A percentile compares a stretch with the other conserved stretches of the same genome.
phyloP scores from a whole-genome alignment of 1,140 invertebrate species.

The Anthonomus grandis region DNA sequence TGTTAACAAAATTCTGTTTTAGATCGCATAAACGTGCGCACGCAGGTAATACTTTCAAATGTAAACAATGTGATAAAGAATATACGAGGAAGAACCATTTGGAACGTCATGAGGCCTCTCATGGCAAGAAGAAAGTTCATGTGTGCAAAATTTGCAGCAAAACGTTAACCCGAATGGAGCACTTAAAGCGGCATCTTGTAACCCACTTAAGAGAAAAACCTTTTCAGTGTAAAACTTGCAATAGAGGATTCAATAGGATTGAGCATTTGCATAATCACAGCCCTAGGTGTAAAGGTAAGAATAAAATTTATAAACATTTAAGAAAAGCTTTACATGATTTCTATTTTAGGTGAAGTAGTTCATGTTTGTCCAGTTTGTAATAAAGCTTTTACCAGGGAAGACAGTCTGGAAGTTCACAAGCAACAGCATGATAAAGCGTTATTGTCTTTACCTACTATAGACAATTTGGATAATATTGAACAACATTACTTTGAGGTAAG shows the following conservation, averaged over 20 bases:
- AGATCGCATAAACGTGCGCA: constrained; percentile 43
- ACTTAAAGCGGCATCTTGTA: constrained; percentile 44
- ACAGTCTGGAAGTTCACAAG: constrained; percentile 45
- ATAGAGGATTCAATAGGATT: constrained; percentile 51
- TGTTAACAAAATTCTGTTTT: constrained; percentile 7
- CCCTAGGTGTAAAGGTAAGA: constrained; percentile 40
- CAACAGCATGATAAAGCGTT: constrained; percentile 38
- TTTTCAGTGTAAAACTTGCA: constrained; percentile 56
- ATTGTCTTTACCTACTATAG: constrained; percentile 40
- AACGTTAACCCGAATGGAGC: constrained; percentile 43
- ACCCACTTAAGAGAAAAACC: constrained; percentile 47
- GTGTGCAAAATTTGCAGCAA: constrained; percentile 47
- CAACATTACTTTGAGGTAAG: constrained; percentile 38
- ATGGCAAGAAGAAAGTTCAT: constrained; percentile 41
- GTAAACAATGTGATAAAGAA: constrained; percentile 43
- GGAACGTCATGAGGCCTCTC: constrained; percentile 41
- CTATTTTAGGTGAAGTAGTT: constrained; percentile 39
- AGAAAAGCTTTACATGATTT: not conserved
- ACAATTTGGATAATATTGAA: constrained; percentile 45
- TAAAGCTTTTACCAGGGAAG: constrained; percentile 46
- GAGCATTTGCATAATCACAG: constrained; percentile 53
- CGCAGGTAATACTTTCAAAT: constrained; percentile 41
- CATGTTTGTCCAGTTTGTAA: constrained; percentile 52
- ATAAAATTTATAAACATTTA: too few species aligned
- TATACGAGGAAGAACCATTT: constrained; percentile 43